A percentile compares a stretch with the other conserved stretches of the same genome.
These are phyloP conservation scores for Gallirallus australis DNA, from an alignment of 2,797 vertebrate genomes.

Conservation along the genomic window DNA sequence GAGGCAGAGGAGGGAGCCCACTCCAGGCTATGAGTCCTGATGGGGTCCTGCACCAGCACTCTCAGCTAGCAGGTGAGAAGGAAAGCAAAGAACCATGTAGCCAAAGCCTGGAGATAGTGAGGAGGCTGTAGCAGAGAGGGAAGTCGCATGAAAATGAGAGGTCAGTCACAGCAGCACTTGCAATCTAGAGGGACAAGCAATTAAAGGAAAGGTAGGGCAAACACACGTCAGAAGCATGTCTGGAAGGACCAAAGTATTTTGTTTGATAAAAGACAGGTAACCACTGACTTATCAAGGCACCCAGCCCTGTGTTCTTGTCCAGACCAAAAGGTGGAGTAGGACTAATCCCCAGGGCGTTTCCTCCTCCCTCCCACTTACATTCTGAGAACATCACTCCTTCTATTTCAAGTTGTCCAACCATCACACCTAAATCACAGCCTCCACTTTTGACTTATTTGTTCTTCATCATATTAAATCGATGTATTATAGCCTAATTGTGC, in stretches of 20 bases:
- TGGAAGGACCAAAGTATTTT: not conserved
- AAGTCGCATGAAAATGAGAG: not conserved
- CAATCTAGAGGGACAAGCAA: not conserved
- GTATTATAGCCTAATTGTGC: not conserved
- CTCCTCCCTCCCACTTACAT: not conserved
- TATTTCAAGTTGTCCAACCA: not conserved
- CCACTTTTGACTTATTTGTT: not conserved
- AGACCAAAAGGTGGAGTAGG: not conserved
- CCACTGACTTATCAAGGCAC: not conserved
- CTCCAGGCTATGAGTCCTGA: not conserved
- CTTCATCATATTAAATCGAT: not conserved
- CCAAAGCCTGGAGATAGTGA: not conserved
- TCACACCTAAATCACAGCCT: not conserved
- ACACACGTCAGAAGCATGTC: not conserved
- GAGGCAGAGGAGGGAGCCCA: not conserved
- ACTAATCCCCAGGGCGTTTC: not conserved
- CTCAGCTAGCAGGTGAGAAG: not conserved
- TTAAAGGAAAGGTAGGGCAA: not conserved
- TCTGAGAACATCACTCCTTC: not conserved
- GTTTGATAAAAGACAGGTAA: not conserved
- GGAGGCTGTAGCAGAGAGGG: not conserved
- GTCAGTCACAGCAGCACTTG: not conserved
- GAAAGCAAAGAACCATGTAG: not conserved
- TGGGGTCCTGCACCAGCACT: not conserved
- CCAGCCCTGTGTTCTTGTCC: not conserved